These are phyloP conservation scores for Oryctolagus cuniculus DNA, from an alignment of 2,113 vertebrate genomes.

Conservation along the genomic window mOryCun1.1 NC_091442.1:86925501-86926000, in stretches of 20 bases:
- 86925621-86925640: conserved; percentile 47
- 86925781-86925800: conserved; percentile 45
- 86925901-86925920: background rate
- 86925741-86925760: conserved; percentile 9
- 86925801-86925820: background rate
- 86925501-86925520: conserved; percentile 50
- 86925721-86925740: conserved; percentile 56
- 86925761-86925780: background rate
- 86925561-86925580: conserved; percentile 47
- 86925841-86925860: background rate
- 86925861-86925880: background rate
- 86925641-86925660: conserved; percentile 52
- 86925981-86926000: no score
- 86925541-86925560: conserved; percentile 66
- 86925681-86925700: conserved; percentile 53
- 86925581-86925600: conserved; percentile 68
- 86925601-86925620: conserved; percentile 56
- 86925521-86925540: conserved; percentile 64
- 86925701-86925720: conserved; percentile 53
- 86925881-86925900: background rate
- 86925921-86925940: background rate
- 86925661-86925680: conserved; percentile 47
- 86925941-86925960: background rate
- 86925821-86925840: background rate
- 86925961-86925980: no score